Evolutionary conservation across 2,113 vertebrate genomes (phyloP).

Genomic region (Dermatemys mawii): DNA sequence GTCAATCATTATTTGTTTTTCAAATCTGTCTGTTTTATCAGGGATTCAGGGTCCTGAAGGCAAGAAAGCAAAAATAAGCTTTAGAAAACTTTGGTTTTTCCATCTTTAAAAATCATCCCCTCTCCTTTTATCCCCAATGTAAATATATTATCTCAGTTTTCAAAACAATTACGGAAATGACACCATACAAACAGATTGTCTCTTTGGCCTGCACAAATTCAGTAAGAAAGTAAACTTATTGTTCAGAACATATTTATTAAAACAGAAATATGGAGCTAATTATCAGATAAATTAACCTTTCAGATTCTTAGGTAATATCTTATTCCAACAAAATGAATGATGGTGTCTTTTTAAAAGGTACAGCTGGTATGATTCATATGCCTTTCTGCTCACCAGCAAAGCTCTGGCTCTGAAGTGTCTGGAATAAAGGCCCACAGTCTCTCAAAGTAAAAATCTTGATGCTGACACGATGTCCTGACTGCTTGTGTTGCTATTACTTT

Average conservation of each 20-base stretch:
- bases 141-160: background rate
- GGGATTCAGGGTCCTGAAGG: background rate
- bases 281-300: background rate
- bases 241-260: background rate
- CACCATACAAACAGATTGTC: background rate
- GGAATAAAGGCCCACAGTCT: background rate
- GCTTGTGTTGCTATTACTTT: constrained; percentile 20
- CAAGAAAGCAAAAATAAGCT: background rate
- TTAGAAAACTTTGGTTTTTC: background rate
- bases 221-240: background rate
- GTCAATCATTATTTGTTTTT: background rate
- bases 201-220: background rate
- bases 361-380: background rate
- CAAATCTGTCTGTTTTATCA: background rate
- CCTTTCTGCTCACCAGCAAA: background rate
- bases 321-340: background rate
- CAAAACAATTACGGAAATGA: background rate
- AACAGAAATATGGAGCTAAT: background rate
- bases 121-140: background rate
- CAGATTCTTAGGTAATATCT: background rate
- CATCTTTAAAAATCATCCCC: background rate
- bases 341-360: background rate
- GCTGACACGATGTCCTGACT: constrained; percentile 3
- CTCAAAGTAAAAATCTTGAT: constrained; percentile 33
- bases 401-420: background rate